Conservation (phyloP, 2,113 vertebrate genomes). For the Saimiri boliviensis region DNA sequence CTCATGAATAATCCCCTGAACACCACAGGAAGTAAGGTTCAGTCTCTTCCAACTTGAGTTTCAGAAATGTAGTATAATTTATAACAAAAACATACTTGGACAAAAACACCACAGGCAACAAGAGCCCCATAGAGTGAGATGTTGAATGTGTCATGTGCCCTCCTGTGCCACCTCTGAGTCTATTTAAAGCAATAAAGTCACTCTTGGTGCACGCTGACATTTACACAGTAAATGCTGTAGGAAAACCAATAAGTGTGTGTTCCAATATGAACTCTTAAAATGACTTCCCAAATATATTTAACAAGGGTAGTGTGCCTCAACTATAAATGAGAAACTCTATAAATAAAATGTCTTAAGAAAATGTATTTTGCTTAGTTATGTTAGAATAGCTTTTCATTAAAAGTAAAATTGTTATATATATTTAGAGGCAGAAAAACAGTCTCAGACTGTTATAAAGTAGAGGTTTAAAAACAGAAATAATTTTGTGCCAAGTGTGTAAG, state of each 20-base stretch:
- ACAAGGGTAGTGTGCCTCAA: not conserved
- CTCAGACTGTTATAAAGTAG: not conserved
- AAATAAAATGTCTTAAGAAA: not conserved
- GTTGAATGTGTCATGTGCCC: not conserved
- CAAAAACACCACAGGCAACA: not conserved
- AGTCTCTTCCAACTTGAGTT: not conserved
- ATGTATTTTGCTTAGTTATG: not conserved
- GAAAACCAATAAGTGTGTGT: not conserved
- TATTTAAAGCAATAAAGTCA: conserved; percentile 11
- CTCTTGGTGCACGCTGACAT: not conserved
- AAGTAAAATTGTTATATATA: not conserved
- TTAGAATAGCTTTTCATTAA: not conserved
- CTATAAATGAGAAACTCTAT: not conserved
- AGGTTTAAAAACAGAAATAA: not conserved
- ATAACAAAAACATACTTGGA: conserved; percentile 8
- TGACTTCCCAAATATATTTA: not conserved
- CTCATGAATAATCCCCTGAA: not conserved
- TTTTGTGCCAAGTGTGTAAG: not conserved
- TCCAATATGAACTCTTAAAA: not conserved
- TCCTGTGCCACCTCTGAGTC: not conserved
- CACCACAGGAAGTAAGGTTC: not conserved
- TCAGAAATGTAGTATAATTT: not conserved
- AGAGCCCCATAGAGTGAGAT: not conserved
- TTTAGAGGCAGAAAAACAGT: not conserved
- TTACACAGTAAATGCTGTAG: not conserved